Conservation (phyloP, 2,888 invertebrate genomes). For the Leptinotarsa tumamoca region DNA sequence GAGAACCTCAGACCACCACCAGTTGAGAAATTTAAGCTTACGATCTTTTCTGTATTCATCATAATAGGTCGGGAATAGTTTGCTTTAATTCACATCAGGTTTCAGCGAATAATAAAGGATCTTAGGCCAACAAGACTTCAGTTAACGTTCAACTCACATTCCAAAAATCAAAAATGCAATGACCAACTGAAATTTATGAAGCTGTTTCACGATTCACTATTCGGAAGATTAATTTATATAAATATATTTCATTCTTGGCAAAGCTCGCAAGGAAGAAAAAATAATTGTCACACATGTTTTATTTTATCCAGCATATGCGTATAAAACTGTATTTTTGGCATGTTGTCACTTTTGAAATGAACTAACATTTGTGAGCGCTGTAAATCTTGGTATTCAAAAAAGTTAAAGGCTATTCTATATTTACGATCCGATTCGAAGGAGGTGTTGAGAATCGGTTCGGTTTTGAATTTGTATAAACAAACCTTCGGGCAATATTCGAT, state of each 20-base stretch:
- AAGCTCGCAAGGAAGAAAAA: conserved; percentile 35
- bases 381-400: conserved; percentile 58
- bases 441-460: conserved; percentile 28
- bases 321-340: conserved; percentile 58
- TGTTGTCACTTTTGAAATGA: conserved; percentile 59
- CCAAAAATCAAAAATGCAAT: background rate
- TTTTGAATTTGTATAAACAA: conserved; percentile 37
- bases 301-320: conserved; percentile 53
- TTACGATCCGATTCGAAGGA: conserved; percentile 49
- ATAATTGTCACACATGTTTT: conserved; percentile 48
- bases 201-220: conserved; percentile 31
- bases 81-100: no score
- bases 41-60: no score
- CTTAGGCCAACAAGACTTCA: no score
- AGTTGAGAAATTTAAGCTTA: no score
- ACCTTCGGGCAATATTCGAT: conserved; percentile 7
- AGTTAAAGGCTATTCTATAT: conserved; percentile 53
- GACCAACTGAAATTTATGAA: conserved; percentile 31
- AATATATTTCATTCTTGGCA: conserved; percentile 41
- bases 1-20: no score
- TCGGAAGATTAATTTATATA: conserved; percentile 38
- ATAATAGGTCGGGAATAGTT: no score
- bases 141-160: background rate
- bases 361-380: conserved; percentile 59
- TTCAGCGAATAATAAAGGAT: no score